These are phyloP conservation scores for Allophyes oxyacanthae DNA, from an alignment of 2,888 invertebrate genomes.

Conservation along the genomic window DNA sequence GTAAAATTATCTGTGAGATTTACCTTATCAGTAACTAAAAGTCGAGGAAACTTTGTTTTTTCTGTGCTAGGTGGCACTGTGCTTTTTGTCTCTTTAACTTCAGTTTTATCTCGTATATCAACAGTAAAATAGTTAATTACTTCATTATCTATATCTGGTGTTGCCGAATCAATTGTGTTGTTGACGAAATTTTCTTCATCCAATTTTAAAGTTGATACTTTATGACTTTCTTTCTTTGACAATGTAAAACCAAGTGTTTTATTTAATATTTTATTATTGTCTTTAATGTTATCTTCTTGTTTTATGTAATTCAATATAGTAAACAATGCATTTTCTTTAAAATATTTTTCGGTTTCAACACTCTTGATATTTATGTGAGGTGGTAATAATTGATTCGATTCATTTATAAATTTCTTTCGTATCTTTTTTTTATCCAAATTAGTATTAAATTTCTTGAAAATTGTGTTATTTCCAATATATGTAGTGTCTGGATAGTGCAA, in stretches of 20 bases:
- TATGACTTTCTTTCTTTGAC: not conserved
- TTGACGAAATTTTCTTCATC: not conserved
- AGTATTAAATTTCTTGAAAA: not conserved
- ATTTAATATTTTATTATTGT: not conserved
- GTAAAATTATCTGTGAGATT: constrained; percentile 1
- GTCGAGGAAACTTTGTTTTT: not conserved
- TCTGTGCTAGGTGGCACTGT: not conserved
- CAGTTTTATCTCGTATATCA: constrained; percentile 8
- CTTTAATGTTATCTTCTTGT: not conserved
- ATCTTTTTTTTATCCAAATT: not conserved
- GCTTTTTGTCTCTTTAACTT: not conserved
- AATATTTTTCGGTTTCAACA: not conserved
- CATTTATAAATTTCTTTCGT: not conserved
- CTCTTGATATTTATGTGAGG: not conserved
- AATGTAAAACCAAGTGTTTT: not conserved
- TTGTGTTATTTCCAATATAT: no score
- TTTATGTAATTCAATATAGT: not conserved
- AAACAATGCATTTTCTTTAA: not conserved
- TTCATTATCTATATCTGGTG: not conserved
- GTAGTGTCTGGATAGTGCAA: not conserved
- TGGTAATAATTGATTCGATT: not conserved
- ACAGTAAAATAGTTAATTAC: not conserved
- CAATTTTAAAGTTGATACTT: not conserved
- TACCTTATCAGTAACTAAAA: not conserved
- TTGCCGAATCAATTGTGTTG: not conserved